Evolutionary conservation across 2,113 vertebrate species (phyloP).

Genomic region (Oryzias curvinotus): DNA sequence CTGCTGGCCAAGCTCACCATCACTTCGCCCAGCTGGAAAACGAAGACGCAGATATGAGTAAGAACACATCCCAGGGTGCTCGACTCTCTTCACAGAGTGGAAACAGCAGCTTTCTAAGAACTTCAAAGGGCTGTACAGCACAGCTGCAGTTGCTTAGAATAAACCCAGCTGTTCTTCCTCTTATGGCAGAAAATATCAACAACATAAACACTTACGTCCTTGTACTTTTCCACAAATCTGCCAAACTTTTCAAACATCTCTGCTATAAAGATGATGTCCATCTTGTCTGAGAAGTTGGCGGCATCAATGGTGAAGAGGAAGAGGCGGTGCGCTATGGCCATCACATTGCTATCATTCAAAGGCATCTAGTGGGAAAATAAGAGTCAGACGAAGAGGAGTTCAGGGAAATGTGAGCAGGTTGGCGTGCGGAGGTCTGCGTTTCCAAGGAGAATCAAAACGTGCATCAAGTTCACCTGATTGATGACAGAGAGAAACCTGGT

Average conservation of each 20-base stretch:
- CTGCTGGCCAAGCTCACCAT: slow-evolving; percentile 98
- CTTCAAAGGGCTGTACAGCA: no score
- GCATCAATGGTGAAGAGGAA: slow-evolving; percentile 91
- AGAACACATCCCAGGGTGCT: not conserved
- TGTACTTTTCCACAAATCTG: slow-evolving; percentile 93
- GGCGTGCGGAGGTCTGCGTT: no score
- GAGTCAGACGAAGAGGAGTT: not conserved
- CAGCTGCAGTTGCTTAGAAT: slow-evolving; percentile 22
- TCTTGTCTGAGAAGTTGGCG: slow-evolving; percentile 97
- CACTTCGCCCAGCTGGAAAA: slow-evolving; percentile 87
- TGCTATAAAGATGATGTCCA: slow-evolving; percentile 97
- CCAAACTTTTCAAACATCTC: slow-evolving; percentile 99
- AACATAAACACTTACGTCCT: slow-evolving; percentile 81
- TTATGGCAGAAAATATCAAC: no score
- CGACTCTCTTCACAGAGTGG: no score
- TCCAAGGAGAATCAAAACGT: not conserved
- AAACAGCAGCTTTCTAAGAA: no score
- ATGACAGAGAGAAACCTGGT: slow-evolving; percentile 94
- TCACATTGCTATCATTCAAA: slow-evolving; percentile 92
- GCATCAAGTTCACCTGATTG: slow-evolving; percentile 81
- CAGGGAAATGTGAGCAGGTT: not conserved
- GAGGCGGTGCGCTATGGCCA: slow-evolving; percentile 87
- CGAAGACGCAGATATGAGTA: not conserved
- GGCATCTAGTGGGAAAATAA: slow-evolving; percentile 82
- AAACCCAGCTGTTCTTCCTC: slow-evolving; percentile 11